Evolutionary conservation across 2,888 invertebrate species (phyloP).

Genomic region (Andrena flavipes): DNA sequence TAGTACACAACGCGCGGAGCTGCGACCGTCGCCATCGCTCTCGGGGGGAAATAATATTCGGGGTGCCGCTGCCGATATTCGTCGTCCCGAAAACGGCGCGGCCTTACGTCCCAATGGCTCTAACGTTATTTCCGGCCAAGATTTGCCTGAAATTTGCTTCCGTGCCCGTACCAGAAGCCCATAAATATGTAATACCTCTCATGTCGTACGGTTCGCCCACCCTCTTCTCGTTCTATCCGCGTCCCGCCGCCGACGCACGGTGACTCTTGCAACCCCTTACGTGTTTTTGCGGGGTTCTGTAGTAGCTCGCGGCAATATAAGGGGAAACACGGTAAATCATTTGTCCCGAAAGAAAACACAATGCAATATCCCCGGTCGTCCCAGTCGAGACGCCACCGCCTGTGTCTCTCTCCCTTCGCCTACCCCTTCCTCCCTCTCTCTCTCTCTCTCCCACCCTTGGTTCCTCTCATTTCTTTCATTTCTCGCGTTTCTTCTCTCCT

Average conservation of each 20-base stretch:
- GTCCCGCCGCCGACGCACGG: conserved; percentile 46
- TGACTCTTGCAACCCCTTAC: conserved; percentile 79
- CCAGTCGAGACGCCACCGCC: conserved; percentile 70
- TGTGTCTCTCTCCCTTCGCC: conserved; percentile 31
- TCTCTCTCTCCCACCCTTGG: conserved; percentile 18
- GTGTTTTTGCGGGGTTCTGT: conserved; percentile 77
- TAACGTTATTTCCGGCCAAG: conserved; percentile 82
- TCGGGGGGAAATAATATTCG: conserved; percentile 71
- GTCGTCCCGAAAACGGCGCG: conserved; percentile 64
- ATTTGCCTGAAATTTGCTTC: conserved; percentile 83
- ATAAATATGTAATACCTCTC: conserved; percentile 84
- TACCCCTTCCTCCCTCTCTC: background rate
- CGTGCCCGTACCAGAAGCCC: conserved; percentile 81
- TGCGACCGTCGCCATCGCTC: conserved; percentile 1
- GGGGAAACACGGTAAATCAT: conserved; percentile 83
- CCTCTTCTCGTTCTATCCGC: conserved; percentile 48
- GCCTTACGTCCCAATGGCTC: conserved; percentile 78
- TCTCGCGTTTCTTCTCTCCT: background rate
- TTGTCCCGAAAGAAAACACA: conserved; percentile 84
- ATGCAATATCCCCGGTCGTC: conserved; percentile 76
- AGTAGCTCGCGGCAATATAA: conserved; percentile 77
- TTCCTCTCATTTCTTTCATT: background rate
- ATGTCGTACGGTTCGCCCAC: conserved; percentile 71
- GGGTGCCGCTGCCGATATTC: conserved; percentile 54
- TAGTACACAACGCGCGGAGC: conserved; percentile 17